phyloP scores from a whole-genome alignment of 2,888 invertebrate genomes.

The Bugulina stolonifera region DNA sequence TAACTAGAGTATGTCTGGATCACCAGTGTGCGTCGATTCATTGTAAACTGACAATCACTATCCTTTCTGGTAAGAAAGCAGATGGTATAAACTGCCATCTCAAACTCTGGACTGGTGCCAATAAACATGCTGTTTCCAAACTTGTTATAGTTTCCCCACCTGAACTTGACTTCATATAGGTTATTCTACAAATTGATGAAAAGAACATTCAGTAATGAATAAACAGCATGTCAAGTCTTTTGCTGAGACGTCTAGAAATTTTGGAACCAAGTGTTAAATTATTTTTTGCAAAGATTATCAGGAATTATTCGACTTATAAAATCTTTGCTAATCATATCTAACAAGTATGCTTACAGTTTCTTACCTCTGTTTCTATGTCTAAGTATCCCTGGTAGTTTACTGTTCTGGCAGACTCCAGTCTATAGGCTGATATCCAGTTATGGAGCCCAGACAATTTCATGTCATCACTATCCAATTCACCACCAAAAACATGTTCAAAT shows the following conservation, averaged over 20 bases:
- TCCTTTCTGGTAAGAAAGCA: constrained; percentile 75
- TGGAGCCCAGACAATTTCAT: constrained; percentile 66
- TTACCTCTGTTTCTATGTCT: neutral
- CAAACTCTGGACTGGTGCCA: constrained; percentile 73
- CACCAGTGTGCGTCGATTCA: constrained; percentile 66
- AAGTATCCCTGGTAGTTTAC: constrained; percentile 25
- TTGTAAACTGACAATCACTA: constrained; percentile 66
- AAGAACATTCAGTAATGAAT: too few relatives aligned
- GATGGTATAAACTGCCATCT: constrained; percentile 80
- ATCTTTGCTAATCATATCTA: too few relatives aligned
- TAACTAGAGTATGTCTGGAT: constrained; percentile 51
- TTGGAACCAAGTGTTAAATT: too few relatives aligned
- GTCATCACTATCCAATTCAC: constrained; percentile 67
- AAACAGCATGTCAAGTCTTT: too few relatives aligned
- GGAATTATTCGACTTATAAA: too few relatives aligned
- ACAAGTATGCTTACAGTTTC: neutral
- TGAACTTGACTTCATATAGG: constrained; percentile 34
- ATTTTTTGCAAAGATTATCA: too few relatives aligned
- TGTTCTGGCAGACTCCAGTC: constrained; percentile 61
- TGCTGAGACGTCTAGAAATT: too few relatives aligned
- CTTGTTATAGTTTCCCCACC: constrained; percentile 35
- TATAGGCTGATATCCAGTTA: constrained; percentile 81
- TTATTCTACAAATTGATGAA: constrained; percentile 8
- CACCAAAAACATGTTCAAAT: constrained; percentile 86
- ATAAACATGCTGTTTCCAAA: constrained; percentile 38